Evolutionary conservation across 2,888 invertebrate species (phyloP).

Genomic region (Diplazon laetatorius): DNA sequence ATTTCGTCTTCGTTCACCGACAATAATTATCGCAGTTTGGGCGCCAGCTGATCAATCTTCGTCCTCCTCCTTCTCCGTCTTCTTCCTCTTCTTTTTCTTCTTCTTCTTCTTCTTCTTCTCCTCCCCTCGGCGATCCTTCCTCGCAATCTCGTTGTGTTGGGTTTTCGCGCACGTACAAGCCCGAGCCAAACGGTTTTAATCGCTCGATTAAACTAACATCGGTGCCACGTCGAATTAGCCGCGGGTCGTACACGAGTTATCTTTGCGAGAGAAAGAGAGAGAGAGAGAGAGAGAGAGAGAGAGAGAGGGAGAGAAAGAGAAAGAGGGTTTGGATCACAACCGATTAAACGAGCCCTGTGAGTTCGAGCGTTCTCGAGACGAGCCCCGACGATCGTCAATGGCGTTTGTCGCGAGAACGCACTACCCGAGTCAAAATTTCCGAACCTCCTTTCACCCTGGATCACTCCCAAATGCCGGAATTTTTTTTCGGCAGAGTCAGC

Average conservation of each 20-base stretch:
- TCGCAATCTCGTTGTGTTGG: conserved; percentile 58
- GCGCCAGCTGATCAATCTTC: conserved; percentile 55
- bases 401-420: too few relatives aligned
- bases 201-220: conserved; percentile 72
- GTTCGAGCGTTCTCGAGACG: too few relatives aligned
- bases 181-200: conserved; percentile 58
- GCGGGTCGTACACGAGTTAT: conserved; percentile 12
- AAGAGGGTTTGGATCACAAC: too few relatives aligned
- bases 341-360: too few relatives aligned
- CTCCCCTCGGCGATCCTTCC: not conserved
- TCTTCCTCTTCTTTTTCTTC: too few relatives aligned
- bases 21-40: too few relatives aligned
- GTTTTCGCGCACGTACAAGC: conserved; percentile 43
- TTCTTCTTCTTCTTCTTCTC: not conserved
- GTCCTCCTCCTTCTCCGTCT: conserved; percentile 32
- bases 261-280: not conserved
- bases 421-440: too few relatives aligned
- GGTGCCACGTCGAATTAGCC: conserved; percentile 68
- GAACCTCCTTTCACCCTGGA: too few relatives aligned
- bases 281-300: not conserved
- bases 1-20: conserved; percentile 7
- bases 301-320: not conserved
- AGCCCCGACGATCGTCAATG: too few relatives aligned
- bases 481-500: too few relatives aligned
- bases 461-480: too few relatives aligned